Conservation (phyloP, 2,888 invertebrate genomes). For the Auanema sp. region DNA sequence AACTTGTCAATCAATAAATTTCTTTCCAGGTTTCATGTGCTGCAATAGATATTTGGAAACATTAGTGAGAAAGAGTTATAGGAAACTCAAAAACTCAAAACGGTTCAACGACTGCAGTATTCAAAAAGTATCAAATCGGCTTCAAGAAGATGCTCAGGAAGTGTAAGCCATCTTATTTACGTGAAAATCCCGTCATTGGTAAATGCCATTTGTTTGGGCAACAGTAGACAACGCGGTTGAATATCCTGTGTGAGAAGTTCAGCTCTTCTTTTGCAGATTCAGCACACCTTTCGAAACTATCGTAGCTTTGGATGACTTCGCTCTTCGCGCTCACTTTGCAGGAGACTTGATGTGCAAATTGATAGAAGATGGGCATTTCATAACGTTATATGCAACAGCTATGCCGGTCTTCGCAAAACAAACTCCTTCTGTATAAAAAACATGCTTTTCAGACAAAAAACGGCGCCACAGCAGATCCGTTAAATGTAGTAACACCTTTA, state of each 20-base stretch:
- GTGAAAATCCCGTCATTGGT: not conserved
- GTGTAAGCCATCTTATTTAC: constrained; percentile 23
- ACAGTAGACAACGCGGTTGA: not conserved
- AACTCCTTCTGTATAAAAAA: no score
- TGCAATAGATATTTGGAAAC: constrained; percentile 39
- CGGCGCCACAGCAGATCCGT: constrained; percentile 11
- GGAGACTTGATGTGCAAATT: constrained; percentile 47
- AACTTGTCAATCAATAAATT: not conserved
- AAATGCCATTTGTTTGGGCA: not conserved
- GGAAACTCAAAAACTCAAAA: constrained; percentile 21
- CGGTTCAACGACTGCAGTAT: constrained; percentile 20
- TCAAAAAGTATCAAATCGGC: constrained; percentile 22
- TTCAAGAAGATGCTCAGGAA: constrained; percentile 33
- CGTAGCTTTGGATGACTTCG: constrained; percentile 37
- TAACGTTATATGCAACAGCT: constrained; percentile 26
- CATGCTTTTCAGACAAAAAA: constrained; percentile 6
- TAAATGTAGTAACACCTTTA: constrained; percentile 15
- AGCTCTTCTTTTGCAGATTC: constrained; percentile 24
- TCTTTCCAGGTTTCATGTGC: constrained; percentile 30
- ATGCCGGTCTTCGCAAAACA: constrained; percentile 14
- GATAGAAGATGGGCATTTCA: constrained; percentile 24
- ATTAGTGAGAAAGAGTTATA: constrained; percentile 37
- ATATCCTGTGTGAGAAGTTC: not conserved
- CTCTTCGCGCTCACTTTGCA: constrained; percentile 30
- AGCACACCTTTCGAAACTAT: constrained; percentile 41